Conservation (phyloP, 2,888 invertebrate genomes). For the Pandemis heparana region DNA sequence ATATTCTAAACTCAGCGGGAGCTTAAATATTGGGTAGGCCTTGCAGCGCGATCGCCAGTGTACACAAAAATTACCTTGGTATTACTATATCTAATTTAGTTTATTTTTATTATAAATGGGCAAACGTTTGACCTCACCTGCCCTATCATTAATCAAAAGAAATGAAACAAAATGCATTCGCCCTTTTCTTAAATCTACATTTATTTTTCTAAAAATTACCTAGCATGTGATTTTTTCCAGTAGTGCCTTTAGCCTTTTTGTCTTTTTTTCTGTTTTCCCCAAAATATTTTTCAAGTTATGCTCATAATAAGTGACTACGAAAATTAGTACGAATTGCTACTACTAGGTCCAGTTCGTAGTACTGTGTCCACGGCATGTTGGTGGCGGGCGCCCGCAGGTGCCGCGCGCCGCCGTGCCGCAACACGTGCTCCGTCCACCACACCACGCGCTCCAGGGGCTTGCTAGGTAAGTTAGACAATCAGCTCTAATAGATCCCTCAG, state of each 20-base stretch:
- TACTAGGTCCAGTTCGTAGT: too few relatives aligned
- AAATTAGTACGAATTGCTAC: constrained; percentile 1
- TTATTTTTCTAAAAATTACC: not conserved
- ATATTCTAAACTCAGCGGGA: too few relatives aligned
- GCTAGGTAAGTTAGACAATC: not conserved
- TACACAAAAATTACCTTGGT: constrained; percentile 17
- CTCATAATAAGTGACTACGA: not conserved
- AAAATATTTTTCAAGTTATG: not conserved
- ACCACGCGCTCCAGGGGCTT: not conserved
- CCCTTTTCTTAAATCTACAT: not conserved
- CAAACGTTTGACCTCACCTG: constrained; percentile 5
- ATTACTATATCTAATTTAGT: constrained; percentile 26
- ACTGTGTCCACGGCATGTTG: not conserved
- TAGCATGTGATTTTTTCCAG: not conserved
- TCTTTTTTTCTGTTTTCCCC: constrained; percentile 8
- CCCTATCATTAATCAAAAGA: not conserved
- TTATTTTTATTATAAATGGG: constrained; percentile 25
- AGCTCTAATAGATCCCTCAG: constrained; percentile 1
- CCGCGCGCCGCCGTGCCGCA: too few relatives aligned
- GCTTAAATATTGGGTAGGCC: not conserved
- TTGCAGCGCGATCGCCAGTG: constrained; percentile 24
- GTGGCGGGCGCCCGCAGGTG: constrained; percentile 6
- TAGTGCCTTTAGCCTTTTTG: not conserved
- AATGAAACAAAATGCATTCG: not conserved
- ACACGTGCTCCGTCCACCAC: too few relatives aligned